Percentiles rank a stretch among this genome's conserved stretches.
Evolutionary conservation across 2,113 vertebrate genomes (phyloP).

Genomic region (Candoia aspera): DNA sequence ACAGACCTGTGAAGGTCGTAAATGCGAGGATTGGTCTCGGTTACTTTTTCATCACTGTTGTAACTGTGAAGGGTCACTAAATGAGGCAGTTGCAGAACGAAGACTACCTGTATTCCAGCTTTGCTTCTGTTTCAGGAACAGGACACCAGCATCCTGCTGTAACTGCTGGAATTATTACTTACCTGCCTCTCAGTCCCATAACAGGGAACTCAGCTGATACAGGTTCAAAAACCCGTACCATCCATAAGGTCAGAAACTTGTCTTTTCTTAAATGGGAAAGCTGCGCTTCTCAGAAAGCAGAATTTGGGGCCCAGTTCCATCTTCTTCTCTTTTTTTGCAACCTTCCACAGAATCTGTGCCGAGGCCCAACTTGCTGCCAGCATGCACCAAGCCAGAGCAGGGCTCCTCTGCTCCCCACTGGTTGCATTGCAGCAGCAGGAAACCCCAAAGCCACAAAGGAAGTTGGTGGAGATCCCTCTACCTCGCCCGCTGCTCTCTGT

Average conservation of each 20-base stretch:
- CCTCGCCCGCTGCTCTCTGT: neutral
- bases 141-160: neutral
- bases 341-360: neutral
- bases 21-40: too few relatives aligned
- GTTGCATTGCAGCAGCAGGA: conserved; percentile 55
- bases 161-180: neutral
- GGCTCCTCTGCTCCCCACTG: neutral
- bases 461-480: conserved; percentile 14
- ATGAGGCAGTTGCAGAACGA: too few relatives aligned
- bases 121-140: neutral
- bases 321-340: neutral
- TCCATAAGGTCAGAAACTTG: neutral
- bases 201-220: neutral
- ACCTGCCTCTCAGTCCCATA: neutral
- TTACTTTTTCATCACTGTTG: neutral
- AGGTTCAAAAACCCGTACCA: neutral
- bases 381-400: neutral
- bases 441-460: conserved; percentile 72
- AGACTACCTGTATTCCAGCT: too few relatives aligned
- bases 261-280: neutral
- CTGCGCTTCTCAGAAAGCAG: neutral
- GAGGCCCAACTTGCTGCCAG: rapidly evolving
- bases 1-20: too few relatives aligned
- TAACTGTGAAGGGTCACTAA: neutral
- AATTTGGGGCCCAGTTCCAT: neutral